Evolutionary conservation across 2,888 invertebrate genomes (phyloP), one percentile per base, ranked within the genome.

Genomic region (Hirtodrosophila trivittata): DNA sequence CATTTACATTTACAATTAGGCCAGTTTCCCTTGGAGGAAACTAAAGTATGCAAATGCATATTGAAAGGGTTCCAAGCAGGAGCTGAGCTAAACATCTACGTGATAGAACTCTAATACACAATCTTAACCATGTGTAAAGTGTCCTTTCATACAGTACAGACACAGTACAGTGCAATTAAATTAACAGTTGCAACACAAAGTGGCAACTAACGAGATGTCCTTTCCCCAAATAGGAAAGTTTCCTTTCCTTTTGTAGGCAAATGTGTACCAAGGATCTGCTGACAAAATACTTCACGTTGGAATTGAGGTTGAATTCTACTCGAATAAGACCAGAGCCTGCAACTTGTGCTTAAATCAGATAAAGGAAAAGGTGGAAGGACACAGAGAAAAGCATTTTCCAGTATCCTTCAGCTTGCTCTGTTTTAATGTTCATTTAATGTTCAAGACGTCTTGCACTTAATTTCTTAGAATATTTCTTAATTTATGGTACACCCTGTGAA

Each of bases 21-120:
- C 46, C 39, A 46, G 25, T 39, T 54, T 45, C 42, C 42, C 28
- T 42, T 28, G 28, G 1, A 8, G 28, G 28, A 1, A 7, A 7
- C 28, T 28, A 28, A 28, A 66, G 62, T 47, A 55, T 69, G 58
- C 66, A 59, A 81, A 78, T 66, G 55, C 52, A 58, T 46, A 70
- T 66, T 65, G 54, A 39, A 66, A 51, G 28, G 28, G 42, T 26
- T 28, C 8, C 21, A 35, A 16, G 18, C 3, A 12, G 8, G 8
- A 7, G 2, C 16, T 4, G 13, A n/a, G n/a, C n/a, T n/a, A 13
- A 14, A 8, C 38, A 33, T 65, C 52, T 58, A 45, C 46, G 55
- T 43, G 52, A 58, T 47, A 54, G 35, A 25, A 66, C 38, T 43
- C 63, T 56, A 55, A 56, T 60, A 57, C 35, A 59, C 46, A 46